Evolutionary conservation across 2,888 invertebrate species (phyloP), one percentile per base, ranked within the genome.

Genomic region (Cerastoderma edule): DNA sequence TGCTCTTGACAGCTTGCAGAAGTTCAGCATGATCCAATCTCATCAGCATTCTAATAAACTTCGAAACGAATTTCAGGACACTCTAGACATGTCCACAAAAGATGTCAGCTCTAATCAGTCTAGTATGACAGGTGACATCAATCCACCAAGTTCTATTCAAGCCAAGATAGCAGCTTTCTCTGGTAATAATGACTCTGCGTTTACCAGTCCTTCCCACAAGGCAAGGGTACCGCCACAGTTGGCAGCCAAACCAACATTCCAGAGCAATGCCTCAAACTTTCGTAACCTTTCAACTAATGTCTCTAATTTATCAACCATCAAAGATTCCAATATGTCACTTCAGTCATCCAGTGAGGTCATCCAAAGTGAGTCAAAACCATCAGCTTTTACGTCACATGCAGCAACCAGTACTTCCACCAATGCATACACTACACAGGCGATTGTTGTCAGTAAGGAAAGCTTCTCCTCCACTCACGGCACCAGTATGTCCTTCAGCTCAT

Each of bases 1-100:
- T 39, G 87, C 86, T 32, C 81, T 90, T 13, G 89, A 90, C 68
- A 72, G 80, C 10, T 83, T 89, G 82, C 90, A 90, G 75, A 83
- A 77, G 57, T 81, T 84, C 28, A 89, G 86, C 68, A 74, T 87
- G 50, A 75, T 87, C 1, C 77, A 83, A 32, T 85, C 89, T 5
- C 87, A 87, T 63, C 77, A 83, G 46, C 83, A 82, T 10, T 75
- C 83, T 1, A 68, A 70, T 32, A 72, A 63, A 22, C 32, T 84
- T 54, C 56, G 85, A 27, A 54, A 74, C 72, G 78, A 83, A 44
- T 85, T 68, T 73, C 72, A 75, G 13, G 78, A 67, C 32, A 69
- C 75, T 39, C 28, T 33, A 22, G 35, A 35, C 10, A 46, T 27
- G 22, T 22, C 35, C n/a, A 22, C 16, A 13, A 63, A 72, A 13